These are phyloP conservation scores for Dipus sagitta DNA, from an alignment of 2,797 vertebrate genomes.

Conservation along the genomic window DNA sequence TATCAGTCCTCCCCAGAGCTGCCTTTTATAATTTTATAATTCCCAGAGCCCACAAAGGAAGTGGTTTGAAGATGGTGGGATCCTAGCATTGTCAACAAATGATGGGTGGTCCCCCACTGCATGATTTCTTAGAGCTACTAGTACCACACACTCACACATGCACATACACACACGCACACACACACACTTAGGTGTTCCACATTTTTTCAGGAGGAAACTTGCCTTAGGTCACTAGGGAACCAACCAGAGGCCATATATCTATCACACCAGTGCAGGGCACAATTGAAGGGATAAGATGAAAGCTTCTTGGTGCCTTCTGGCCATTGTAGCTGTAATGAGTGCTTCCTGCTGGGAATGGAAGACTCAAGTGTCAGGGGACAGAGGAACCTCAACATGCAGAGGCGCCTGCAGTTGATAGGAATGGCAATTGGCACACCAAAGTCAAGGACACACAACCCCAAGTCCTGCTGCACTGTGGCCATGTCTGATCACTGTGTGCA, in stretches of 20 bases:
- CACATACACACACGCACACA: no score
- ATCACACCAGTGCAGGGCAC: background rate
- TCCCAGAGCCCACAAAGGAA: background rate
- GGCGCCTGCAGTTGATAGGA: background rate
- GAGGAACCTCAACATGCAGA: background rate
- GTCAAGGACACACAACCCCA: background rate
- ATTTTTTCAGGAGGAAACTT: conserved; percentile 27
- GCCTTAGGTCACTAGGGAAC: background rate
- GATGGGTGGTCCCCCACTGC: background rate
- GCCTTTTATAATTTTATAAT: background rate
- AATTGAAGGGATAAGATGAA: no score
- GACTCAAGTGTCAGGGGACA: background rate
- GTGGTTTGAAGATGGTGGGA: background rate
- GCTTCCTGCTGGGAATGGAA: no score
- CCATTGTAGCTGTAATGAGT: background rate
- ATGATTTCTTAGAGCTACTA: background rate
- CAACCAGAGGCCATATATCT: background rate
- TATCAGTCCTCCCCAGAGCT: background rate
- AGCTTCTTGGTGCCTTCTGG: fast-evolving
- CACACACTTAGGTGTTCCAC: background rate
- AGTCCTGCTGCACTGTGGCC: background rate
- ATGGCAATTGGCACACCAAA: background rate
- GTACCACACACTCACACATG: background rate
- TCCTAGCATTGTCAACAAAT: background rate
- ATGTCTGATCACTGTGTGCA: background rate